Base-by-base conservation (phyloP, 1,140 invertebrate species). In the Maniola jurtina region DNA sequence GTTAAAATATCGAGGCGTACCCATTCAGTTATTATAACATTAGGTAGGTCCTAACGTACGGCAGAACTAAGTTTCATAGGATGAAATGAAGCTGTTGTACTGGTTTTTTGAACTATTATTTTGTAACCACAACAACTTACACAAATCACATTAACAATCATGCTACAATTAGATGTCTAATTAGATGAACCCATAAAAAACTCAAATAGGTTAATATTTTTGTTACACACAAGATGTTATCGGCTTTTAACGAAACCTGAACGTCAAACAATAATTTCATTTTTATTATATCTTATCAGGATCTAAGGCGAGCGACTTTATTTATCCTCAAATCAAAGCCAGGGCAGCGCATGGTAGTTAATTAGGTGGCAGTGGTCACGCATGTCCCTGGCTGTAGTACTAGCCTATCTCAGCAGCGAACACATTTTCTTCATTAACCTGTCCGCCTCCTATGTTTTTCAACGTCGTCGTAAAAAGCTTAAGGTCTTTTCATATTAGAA, bases 401-500 rank as follows among this genome's bases (percentile, higher is more conserved):
- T 62, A 68, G 64, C 71, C 77, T 83, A 85, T 86, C 86, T 83
- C 68, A 81, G 58, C 48, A 57, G 64, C 69, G 62, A 79, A 81
- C 84, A 86, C 77, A 87, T 81, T 86, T 89, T 84, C 84, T 80
- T 89, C 85, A 89, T 86, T 87, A 87, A 78, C 76, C 70, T 83
- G 86, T 85, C 85, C 86, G 79, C 81, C 82, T 88, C 75, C 71
- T 40, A 61, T 68, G 75, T 82, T 82, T 82, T 81, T 77, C 65
- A 66, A 80, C 65, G 70, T 64, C 75, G 73, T 72, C 69, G 73
- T 84, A 83, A 86, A 81, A 80, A 75, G 70, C 78, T 81, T 79
- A 79, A 83, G 78, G 77, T 77, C 76, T 78, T 85, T 86, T 83
- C 81, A 81, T 88, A 83, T 82, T 83, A 83, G 84, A 84, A 86